Conservation (phyloP, 1,140 invertebrate genomes). For the Atta cephalotes region DNA sequence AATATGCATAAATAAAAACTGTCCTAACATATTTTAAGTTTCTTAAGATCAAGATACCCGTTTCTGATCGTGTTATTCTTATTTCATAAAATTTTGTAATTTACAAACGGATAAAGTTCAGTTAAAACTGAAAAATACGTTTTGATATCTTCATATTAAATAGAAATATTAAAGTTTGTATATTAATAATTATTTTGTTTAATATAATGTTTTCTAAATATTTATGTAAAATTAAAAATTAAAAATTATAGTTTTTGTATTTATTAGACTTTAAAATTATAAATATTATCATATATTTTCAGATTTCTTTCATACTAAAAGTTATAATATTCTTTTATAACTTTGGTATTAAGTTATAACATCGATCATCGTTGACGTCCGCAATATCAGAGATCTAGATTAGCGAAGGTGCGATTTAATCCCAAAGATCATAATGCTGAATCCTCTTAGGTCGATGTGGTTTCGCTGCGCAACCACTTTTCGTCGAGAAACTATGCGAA, state of each 20-base stretch:
- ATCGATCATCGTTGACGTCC: neutral
- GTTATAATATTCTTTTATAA: neutral
- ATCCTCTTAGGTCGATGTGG: slow-evolving; percentile 31
- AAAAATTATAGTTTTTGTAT: too few species aligned
- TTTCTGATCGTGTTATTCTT: neutral
- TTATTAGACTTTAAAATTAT: neutral
- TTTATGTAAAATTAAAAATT: neutral
- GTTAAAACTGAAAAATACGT: neutral
- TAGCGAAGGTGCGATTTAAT: slow-evolving; percentile 49
- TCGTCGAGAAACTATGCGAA: slow-evolving; percentile 11
- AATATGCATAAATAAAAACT: neutral
- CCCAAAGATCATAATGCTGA: slow-evolving; percentile 33
- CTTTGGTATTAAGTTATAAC: neutral
- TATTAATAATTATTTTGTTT: neutral
- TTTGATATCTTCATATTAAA: neutral
- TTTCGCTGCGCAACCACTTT: slow-evolving; percentile 34
- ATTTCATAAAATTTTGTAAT: neutral
- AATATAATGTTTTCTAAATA: neutral
- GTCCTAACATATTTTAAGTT: neutral
- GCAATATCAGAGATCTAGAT: slow-evolving; percentile 10
- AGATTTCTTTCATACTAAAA: neutral
- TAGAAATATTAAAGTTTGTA: neutral
- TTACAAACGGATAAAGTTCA: neutral
- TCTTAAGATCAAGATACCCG: neutral
- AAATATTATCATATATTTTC: neutral